A percentile compares a stretch with the other conserved stretches of the same genome.
Conservation (phyloP, 2,113 vertebrate genomes). For the Alosa alosa region DNA sequence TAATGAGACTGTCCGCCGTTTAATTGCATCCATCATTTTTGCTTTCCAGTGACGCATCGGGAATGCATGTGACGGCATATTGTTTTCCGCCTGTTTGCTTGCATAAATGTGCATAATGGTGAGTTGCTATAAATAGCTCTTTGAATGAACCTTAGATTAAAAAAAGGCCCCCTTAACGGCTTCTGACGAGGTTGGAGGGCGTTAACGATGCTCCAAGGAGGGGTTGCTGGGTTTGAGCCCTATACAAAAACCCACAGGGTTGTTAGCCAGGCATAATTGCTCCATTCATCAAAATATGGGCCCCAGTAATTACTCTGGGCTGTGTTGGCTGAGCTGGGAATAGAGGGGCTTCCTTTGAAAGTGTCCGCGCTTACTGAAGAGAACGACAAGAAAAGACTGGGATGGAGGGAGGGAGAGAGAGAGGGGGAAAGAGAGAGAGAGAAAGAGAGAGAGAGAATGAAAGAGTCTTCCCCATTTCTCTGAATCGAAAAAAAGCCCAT, state of each 20-base stretch:
- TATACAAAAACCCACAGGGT: constrained; percentile 54
- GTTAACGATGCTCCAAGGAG: constrained; percentile 47
- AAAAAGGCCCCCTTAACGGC: constrained; percentile 50
- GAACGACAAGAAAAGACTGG: constrained; percentile 18
- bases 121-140: constrained; percentile 63
- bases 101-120: constrained; percentile 56
- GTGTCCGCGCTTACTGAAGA: constrained; percentile 28
- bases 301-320: constrained; percentile 64
- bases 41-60: constrained; percentile 13
- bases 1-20: constrained; percentile 17
- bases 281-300: constrained; percentile 70
- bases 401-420: constrained; percentile 22
- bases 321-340: constrained; percentile 30
- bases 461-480: constrained; percentile 20
- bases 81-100: constrained; percentile 39
- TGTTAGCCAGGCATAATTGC: constrained; percentile 65
- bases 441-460: constrained; percentile 12
- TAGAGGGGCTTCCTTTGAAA: constrained; percentile 39
- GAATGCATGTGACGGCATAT: constrained; percentile 24
- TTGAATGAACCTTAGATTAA: constrained; percentile 54
- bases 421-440: neutral
- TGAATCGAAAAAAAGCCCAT: constrained; percentile 28
- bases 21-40: constrained; percentile 37
- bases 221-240: constrained; percentile 31
- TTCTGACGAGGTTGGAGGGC: constrained; percentile 54